These are phyloP conservation scores for Archaeoteleia sp. DNA, from an alignment of 2,888 invertebrate species.

Conservation along the genomic window DNA sequence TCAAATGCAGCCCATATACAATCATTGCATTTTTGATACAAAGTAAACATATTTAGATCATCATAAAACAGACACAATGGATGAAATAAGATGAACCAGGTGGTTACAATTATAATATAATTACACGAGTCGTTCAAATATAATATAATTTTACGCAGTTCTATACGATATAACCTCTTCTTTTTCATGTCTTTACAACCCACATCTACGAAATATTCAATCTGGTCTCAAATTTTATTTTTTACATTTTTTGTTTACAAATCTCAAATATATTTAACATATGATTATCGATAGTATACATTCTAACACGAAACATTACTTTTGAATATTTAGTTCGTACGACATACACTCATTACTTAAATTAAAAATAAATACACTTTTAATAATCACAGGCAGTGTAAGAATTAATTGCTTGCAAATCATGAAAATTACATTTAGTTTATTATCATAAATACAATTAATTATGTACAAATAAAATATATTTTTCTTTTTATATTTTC, in stretches of 20 bases:
- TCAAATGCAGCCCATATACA: conserved; percentile 73
- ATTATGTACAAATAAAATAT: no score
- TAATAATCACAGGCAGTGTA: no score
- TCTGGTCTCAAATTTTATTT: conserved; percentile 58
- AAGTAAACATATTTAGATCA: conserved; percentile 61
- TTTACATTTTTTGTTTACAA: neutral
- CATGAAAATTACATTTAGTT: no score
- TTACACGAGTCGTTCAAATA: conserved; percentile 61
- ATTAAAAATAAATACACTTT: no score
- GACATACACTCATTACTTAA: no score
- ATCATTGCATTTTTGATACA: conserved; percentile 72
- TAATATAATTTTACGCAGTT: conserved; percentile 57
- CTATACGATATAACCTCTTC: conserved; percentile 66
- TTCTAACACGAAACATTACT: no score
- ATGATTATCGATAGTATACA: no score
- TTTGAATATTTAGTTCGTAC: no score
- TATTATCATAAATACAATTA: no score
- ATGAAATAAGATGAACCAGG: conserved; percentile 54
- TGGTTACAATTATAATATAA: conserved; percentile 59
- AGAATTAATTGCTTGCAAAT: no score
- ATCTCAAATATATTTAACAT: neutral
- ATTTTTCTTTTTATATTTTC: no score
- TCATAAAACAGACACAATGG: conserved; percentile 56
- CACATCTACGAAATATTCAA: conserved; percentile 60
- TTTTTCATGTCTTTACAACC: conserved; percentile 67